Percentiles rank a stretch among this genome's conserved stretches.
Conservation (phyloP, 2,888 invertebrate genomes). For the Metopia argyrocephala region DNA sequence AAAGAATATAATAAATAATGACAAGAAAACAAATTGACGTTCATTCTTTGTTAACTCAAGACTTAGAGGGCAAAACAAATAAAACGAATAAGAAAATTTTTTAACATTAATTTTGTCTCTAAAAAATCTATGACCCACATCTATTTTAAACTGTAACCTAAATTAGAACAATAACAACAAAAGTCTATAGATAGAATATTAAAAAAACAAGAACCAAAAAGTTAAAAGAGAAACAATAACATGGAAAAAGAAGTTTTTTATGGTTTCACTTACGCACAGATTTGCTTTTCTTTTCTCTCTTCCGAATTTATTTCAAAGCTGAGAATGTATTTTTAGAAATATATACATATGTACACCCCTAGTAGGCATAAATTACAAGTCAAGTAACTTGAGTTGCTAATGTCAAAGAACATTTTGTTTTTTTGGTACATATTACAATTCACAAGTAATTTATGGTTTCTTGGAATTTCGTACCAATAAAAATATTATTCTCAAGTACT, state of each 20-base stretch:
- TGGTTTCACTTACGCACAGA: constrained; percentile 29
- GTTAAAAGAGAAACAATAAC: not conserved
- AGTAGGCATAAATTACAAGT: too few relatives aligned
- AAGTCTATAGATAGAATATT: not conserved
- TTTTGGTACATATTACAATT: too few relatives aligned
- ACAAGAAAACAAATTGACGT: not conserved
- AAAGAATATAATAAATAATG: constrained; percentile 14
- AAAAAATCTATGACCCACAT: constrained; percentile 55
- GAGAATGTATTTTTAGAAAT: too few relatives aligned
- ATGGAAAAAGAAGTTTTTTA: constrained; percentile 10
- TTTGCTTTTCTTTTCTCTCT: constrained; percentile 12
- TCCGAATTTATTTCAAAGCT: not conserved
- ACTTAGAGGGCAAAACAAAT: too few relatives aligned
- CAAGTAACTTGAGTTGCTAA: too few relatives aligned
- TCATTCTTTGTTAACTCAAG: constrained; percentile 11
- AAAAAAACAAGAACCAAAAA: too few relatives aligned
- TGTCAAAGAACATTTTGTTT: too few relatives aligned
- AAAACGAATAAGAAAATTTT: constrained; percentile 44
- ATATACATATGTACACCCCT: too few relatives aligned
- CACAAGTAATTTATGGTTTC: too few relatives aligned
- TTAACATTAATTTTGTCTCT: constrained; percentile 49
- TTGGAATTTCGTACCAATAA: too few relatives aligned
- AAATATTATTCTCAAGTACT: too few relatives aligned
- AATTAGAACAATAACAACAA: not conserved
- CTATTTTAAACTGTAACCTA: constrained; percentile 45